Conservation (phyloP, 2,113 vertebrate genomes). For the Scartelaos histophorus region DNA sequence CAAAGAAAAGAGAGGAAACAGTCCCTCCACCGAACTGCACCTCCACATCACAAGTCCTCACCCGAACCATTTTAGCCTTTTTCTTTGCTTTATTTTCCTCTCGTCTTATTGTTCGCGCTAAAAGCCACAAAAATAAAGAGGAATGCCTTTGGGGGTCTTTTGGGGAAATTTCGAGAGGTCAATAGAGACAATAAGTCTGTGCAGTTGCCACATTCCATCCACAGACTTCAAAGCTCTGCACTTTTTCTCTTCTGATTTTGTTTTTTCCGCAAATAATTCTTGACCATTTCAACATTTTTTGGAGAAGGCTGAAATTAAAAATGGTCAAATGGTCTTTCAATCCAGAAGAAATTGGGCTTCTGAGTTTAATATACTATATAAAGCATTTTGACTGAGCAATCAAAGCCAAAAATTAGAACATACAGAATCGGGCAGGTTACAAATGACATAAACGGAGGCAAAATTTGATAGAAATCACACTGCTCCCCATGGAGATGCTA, state of each 20-base stretch:
- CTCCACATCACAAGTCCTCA: not conserved
- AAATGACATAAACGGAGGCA: no score
- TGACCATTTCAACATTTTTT: not conserved
- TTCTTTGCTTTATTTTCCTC: slow-evolving; percentile 15
- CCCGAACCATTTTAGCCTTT: slow-evolving; percentile 23
- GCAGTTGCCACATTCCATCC: slow-evolving; percentile 19
- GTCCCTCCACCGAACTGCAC: slow-evolving; percentile 27
- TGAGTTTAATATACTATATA: not conserved
- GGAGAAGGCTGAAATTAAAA: not conserved
- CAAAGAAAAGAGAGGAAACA: slow-evolving; percentile 28
- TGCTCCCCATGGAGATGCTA: no score
- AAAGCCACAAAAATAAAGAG: slow-evolving; percentile 3
- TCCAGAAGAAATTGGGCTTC: not conserved
- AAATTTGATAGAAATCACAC: no score
- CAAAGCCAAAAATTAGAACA: no score
- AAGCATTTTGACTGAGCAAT: no score
- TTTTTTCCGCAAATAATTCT: not conserved
- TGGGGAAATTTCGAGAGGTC: slow-evolving; percentile 19
- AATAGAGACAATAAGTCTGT: slow-evolving; percentile 11
- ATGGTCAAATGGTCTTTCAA: not conserved
- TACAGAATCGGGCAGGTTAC: no score
- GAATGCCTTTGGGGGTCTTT: slow-evolving; percentile 13
- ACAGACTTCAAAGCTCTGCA: slow-evolving; percentile 9
- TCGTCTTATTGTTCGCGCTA: slow-evolving; percentile 21
- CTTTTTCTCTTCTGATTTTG: not conserved